phyloP scores from a whole-genome alignment of 2,888 invertebrate genomes.

The Spodoptera picta region DNA sequence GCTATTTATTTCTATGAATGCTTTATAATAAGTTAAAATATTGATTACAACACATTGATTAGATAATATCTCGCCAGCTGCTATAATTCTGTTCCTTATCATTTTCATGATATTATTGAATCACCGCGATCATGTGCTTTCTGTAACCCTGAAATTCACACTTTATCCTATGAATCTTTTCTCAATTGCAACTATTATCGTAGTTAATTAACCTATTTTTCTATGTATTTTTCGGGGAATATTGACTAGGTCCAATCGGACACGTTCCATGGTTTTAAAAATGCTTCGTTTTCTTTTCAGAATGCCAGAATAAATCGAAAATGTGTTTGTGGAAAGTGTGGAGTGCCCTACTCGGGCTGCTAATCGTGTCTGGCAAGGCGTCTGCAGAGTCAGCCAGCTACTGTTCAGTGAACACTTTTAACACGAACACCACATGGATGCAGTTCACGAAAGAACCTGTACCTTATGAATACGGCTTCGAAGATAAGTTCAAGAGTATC shows the following conservation, averaged over 20 bases:
- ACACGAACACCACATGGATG: constrained; percentile 89
- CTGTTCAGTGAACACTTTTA: constrained; percentile 89
- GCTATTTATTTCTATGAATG: constrained; percentile 10
- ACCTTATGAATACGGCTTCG: constrained; percentile 91
- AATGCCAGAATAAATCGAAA: constrained; percentile 64
- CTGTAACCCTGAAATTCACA: neutral
- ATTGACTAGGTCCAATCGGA: too few species aligned
- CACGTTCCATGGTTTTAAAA: too few species aligned
- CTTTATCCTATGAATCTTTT: too few species aligned
- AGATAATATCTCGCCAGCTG: constrained; percentile 15
- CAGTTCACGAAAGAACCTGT: constrained; percentile 93
- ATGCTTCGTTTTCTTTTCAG: constrained; percentile 51
- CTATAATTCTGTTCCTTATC: constrained; percentile 9
- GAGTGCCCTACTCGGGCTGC: constrained; percentile 63
- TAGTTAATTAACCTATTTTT: too few species aligned
- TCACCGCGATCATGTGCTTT: neutral
- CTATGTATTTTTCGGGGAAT: too few species aligned
- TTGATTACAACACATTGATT: constrained; percentile 27
- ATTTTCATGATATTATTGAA: constrained; percentile 19
- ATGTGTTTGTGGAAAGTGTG: constrained; percentile 66
- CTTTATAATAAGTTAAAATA: constrained; percentile 14
- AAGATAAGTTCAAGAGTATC: constrained; percentile 92
- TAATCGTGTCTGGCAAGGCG: constrained; percentile 63
- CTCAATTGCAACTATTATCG: too few species aligned
- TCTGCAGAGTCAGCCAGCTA: constrained; percentile 79